These are phyloP conservation scores for Echinometra lucunter DNA, from an alignment of 53 echinoderm and acorn worm genomes.

Conservation along the genomic window DNA sequence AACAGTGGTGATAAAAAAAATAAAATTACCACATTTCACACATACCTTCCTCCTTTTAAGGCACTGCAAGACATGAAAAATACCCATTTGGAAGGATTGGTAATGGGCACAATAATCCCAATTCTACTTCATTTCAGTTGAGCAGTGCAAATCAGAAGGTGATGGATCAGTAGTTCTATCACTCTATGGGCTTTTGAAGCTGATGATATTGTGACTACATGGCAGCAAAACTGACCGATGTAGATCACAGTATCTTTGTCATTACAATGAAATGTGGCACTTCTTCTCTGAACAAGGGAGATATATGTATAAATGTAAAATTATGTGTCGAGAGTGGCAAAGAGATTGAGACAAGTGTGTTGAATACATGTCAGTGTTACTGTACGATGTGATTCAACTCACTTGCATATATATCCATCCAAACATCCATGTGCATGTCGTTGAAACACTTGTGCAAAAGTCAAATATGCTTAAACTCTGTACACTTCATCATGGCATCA, in stretches of 20 bases:
- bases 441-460: neutral
- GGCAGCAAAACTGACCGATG: constrained; percentile 22
- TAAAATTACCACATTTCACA: neutral
- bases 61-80: neutral
- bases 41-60: neutral
- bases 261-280: neutral
- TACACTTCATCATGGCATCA: neutral
- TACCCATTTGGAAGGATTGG: neutral
- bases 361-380: constrained; percentile 67
- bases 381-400: constrained; percentile 59
- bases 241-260: neutral
- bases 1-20: too few relatives aligned
- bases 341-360: neutral
- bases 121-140: neutral
- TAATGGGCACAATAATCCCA: neutral
- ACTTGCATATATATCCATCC: too few relatives aligned
- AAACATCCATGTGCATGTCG: neutral
- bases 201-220: neutral
- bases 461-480: neutral
- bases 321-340: neutral
- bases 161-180: neutral
- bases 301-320: neutral
- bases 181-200: neutral
- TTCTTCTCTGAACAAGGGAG: neutral
- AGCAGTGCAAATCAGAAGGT: neutral